phyloP scores from a whole-genome alignment of 2,797 vertebrate species.

The Euthynnus affinis region DNA sequence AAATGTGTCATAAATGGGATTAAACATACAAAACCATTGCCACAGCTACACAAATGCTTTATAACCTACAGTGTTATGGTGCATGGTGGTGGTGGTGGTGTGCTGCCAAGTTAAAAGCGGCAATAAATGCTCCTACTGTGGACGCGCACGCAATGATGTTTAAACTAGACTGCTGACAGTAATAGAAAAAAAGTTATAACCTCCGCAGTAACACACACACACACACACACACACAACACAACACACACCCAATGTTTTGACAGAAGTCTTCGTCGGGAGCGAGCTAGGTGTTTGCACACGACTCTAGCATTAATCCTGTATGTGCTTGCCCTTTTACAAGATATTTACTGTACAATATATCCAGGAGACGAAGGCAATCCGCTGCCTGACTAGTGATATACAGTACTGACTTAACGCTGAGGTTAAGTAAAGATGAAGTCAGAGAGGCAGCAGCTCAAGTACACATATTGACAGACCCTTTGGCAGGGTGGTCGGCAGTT shows the following conservation, averaged over 20 bases:
- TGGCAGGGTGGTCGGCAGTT: constrained; percentile 60
- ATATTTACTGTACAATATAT: constrained; percentile 12
- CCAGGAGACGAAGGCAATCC: constrained; percentile 27
- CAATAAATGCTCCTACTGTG: not conserved
- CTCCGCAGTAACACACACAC: not conserved
- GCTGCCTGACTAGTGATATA: constrained; percentile 34
- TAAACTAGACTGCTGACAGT: constrained; percentile 9
- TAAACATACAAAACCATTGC: not conserved
- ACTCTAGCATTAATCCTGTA: constrained; percentile 34
- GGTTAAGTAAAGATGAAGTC: constrained; percentile 67
- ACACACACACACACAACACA: not conserved
- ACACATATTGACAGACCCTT: constrained; percentile 64
- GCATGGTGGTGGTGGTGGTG: constrained; percentile 1
- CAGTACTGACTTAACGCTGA: constrained; percentile 27
- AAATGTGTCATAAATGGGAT: not conserved
- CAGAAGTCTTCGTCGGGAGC: constrained; percentile 29
- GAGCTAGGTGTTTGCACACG: constrained; percentile 37
- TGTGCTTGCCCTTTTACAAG: constrained; percentile 45
- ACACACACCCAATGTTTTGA: constrained; percentile 37
- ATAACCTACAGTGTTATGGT: not conserved
- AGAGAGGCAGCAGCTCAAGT: constrained; percentile 24
- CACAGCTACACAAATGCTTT: not conserved
- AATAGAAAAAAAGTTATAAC: not conserved
- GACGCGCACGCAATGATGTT: not conserved
- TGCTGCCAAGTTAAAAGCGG: not conserved